Evolutionary conservation across 1,140 invertebrate species (phyloP), one percentile per base, ranked within the genome.

Genomic region (Phortica variegata): DNA sequence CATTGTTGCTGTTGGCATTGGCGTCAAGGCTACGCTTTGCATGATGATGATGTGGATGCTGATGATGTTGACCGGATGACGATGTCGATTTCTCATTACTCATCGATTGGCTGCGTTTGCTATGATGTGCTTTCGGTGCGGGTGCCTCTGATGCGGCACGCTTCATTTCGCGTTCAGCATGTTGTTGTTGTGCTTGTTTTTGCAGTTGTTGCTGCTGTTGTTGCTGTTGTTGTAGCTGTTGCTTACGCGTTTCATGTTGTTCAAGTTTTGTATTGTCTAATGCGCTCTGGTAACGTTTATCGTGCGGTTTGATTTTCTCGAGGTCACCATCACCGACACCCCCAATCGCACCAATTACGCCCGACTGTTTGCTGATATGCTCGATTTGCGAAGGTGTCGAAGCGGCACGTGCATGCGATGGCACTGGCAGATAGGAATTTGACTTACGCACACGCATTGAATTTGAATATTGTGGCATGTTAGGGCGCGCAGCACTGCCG

Each of bases 351-450:
- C 29, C 5, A 45, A 33, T 37, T 49, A 31, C 4, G 56, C 33
- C 13, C 58, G n/a, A 43, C 19, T 9, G 34, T 26, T 66, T 60
- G 20, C 29, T 50, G 20, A 52, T 31, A 45, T 72, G 65, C 36
- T 75, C 73, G 6, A 74, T 57, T 54, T 74, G 73, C 12, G 70
- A 72, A 5, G 74, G 74, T 18, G 73, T 75, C 26, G 74, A 76
- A 4, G 71, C 73, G 13, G 74, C 73, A 19, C 74, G 58, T 13
- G 65, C 45, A 49, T 76, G 74, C 9, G 65, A 52, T 16, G 74
- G 74, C 23, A 76, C 62, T 12, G 74, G 74, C 43, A 76, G 43
- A 52, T 58, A 60, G 9, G 60, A 56, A 23, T 47, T 68, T n/a
- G 65, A 60, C 42, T 75, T 76, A 33, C 73, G 69, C 29, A 74